Percentiles rank a stretch among this genome's conserved stretches.
These are phyloP conservation scores for Mus caroli DNA, from an alignment of 2,797 vertebrate genomes.

Conservation along the genomic window DNA sequence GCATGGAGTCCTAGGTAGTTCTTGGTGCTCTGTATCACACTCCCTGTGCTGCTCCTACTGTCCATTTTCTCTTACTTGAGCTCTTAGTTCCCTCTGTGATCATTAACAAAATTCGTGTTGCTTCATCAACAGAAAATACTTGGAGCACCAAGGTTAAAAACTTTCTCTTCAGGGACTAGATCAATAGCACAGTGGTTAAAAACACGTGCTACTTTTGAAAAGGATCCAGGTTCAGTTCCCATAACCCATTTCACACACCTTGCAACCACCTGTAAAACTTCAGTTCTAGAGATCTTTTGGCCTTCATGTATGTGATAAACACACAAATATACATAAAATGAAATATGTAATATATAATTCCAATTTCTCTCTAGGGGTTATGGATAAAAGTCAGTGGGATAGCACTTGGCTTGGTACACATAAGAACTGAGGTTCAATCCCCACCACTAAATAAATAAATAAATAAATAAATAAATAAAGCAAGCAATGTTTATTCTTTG, in stretches of 20 bases:
- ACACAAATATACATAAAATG: neutral
- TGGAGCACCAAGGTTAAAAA: neutral
- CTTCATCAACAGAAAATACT: neutral
- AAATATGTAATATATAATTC: neutral
- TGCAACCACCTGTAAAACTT: neutral
- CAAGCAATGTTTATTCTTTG: neutral
- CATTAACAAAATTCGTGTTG: conserved; percentile 51
- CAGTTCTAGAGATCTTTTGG: neutral
- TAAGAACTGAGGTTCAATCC: neutral
- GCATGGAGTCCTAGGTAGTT: neutral
- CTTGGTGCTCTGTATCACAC: conserved; percentile 3
- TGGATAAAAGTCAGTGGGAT: neutral
- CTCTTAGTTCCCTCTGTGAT: conserved; percentile 47
- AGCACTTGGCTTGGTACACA: neutral
- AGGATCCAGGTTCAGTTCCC: neutral
- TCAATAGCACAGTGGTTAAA: neutral
- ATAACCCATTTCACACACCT: neutral
- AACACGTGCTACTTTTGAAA: neutral
- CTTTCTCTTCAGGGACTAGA: conserved; percentile 25
- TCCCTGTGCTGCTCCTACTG: conserved; percentile 2
- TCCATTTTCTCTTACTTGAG: conserved; percentile 17
- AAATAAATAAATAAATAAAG: neutral
- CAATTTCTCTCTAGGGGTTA: conserved; percentile 49
- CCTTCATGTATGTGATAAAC: neutral
- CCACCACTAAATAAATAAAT: neutral